Conservation (phyloP, 2,888 invertebrate species). For the Eupithecia abbreviata region DNA sequence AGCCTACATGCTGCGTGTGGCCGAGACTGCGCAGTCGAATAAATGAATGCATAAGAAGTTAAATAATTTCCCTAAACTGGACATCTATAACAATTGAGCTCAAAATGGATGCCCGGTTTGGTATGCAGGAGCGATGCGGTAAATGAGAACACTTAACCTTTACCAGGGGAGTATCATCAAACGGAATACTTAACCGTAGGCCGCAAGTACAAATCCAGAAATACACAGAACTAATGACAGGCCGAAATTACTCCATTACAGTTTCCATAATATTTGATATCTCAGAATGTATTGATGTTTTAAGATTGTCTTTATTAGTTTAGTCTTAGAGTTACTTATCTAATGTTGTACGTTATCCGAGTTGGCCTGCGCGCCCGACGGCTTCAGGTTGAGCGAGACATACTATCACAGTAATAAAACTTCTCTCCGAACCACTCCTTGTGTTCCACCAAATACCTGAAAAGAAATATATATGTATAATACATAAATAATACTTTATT, state of each 20-base stretch:
- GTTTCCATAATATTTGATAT: not conserved
- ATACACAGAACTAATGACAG: not conserved
- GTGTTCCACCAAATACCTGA: conserved; percentile 90
- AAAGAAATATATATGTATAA: conserved; percentile 51
- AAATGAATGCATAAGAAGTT: not conserved
- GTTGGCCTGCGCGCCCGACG: not conserved
- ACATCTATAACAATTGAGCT: too few relatives aligned
- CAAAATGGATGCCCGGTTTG: not conserved
- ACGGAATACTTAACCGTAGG: not conserved
- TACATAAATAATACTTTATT: too few relatives aligned
- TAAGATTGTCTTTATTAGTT: not conserved
- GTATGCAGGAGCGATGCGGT: too few relatives aligned
- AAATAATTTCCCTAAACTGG: too few relatives aligned
- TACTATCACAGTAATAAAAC: conserved; percentile 85
- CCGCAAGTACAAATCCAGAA: not conserved
- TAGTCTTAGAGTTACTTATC: not conserved
- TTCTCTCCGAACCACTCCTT: conserved; percentile 92
- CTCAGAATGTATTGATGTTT: not conserved
- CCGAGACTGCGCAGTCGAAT: not conserved
- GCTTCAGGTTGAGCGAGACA: conserved; percentile 59
- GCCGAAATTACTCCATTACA: not conserved
- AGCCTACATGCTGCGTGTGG: not conserved
- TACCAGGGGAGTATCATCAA: not conserved
- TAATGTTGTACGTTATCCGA: conserved; percentile 6
- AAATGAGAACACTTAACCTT: not conserved